A percentile compares a stretch with the other conserved stretches of the same genome.
Conservation (phyloP, 1,140 invertebrate genomes). For the Whitmania pigra region DNA sequence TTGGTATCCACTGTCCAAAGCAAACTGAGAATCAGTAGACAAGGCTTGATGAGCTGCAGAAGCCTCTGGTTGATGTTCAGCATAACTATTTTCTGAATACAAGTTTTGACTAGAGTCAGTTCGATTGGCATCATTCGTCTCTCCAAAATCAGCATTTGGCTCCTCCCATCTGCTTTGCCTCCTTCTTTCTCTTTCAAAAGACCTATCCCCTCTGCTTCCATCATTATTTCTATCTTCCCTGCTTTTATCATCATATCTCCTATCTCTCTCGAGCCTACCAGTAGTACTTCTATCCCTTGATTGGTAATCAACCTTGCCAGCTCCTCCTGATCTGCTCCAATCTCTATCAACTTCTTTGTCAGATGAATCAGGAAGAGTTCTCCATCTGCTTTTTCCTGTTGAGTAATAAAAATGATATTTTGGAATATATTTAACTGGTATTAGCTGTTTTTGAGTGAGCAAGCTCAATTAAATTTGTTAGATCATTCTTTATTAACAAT, state of each 20-base stretch:
- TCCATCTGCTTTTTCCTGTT: slow-evolving; percentile 4
- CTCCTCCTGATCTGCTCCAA: neutral
- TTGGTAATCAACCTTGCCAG: neutral
- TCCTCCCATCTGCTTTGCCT: slow-evolving; percentile 7
- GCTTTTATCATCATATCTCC: neutral
- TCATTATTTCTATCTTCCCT: neutral
- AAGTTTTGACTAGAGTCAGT: too few relatives aligned
- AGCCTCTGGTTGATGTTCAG: too few relatives aligned
- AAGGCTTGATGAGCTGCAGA: too few relatives aligned
- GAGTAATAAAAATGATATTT: neutral
- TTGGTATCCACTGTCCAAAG: too few relatives aligned
- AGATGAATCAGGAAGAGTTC: neutral
- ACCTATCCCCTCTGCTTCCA: neutral
- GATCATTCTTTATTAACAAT: too few relatives aligned
- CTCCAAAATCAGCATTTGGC: neutral
- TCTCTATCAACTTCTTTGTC: neutral
- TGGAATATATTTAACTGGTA: too few relatives aligned
- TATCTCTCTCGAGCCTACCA: slow-evolving; percentile 9
- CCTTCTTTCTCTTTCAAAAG: neutral
- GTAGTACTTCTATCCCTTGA: slow-evolving; percentile 7
- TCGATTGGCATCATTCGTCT: neutral
- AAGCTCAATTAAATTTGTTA: too few relatives aligned
- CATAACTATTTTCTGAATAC: too few relatives aligned
- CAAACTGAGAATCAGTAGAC: too few relatives aligned
- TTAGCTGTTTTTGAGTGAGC: too few relatives aligned